Evolutionary conservation across 1,140 invertebrate genomes (phyloP).

Genomic region (Muscidifurax raptorellus): DNA sequence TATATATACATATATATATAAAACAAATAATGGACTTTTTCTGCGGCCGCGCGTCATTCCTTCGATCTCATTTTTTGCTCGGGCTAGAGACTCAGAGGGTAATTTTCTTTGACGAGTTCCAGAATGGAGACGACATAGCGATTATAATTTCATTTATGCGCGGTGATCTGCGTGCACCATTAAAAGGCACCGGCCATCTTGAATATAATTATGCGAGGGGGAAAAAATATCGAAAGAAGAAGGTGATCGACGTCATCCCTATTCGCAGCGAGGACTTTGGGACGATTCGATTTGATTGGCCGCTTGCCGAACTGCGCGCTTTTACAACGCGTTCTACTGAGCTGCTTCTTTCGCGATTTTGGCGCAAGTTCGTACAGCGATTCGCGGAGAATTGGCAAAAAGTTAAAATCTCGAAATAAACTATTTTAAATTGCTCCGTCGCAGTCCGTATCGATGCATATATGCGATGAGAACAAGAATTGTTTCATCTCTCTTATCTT

Average conservation of each 20-base stretch:
- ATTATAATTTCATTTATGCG: constrained; percentile 49
- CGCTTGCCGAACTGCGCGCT: constrained; percentile 54
- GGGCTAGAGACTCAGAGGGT: background rate
- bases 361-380: background rate
- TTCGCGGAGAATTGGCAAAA: background rate
- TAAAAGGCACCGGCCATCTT: constrained; percentile 11
- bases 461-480: no score
- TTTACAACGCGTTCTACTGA: background rate
- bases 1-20: no score
- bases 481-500: constrained; percentile 41
- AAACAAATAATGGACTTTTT: constrained; percentile 34
- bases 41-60: background rate
- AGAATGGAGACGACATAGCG: background rate
- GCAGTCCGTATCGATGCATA: no score
- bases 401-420: background rate
- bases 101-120: constrained; percentile 39
- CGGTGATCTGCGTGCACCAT: constrained; percentile 9
- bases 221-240: background rate
- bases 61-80: background rate
- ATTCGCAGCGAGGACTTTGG: background rate
- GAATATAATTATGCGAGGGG: constrained; percentile 39
- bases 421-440: no score
- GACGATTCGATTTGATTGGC: constrained; percentile 62
- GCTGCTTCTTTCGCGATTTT: background rate
- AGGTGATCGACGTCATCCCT: constrained; percentile 23